Percentiles rank a stretch among this genome's conserved stretches.
Conservation (phyloP, 2,888 invertebrate genomes). For the Corbicula japonica region DNA sequence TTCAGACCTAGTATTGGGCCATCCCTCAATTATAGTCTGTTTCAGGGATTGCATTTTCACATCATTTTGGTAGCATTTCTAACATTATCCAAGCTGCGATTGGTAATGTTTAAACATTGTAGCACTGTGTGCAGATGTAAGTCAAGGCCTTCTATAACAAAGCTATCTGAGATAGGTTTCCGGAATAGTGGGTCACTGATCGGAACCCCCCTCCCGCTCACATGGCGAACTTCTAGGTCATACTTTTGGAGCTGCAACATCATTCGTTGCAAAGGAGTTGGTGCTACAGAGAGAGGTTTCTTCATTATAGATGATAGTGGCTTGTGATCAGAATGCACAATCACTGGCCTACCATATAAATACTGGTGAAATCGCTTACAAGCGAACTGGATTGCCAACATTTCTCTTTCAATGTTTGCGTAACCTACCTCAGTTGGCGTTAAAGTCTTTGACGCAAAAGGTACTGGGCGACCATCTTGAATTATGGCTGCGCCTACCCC, state of each 20-base stretch:
- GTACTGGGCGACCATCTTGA: too few relatives aligned
- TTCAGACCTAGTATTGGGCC: slow-evolving; percentile 39
- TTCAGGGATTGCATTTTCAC: slow-evolving; percentile 20
- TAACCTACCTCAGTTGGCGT: too few relatives aligned
- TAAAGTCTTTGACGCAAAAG: too few relatives aligned
- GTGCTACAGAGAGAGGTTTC: slow-evolving; percentile 38
- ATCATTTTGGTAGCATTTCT: slow-evolving; percentile 3
- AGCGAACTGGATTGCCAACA: slow-evolving; percentile 54
- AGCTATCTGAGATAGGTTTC: slow-evolving; percentile 43
- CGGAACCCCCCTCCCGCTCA: slow-evolving; percentile 30
- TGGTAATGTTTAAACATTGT: slow-evolving; percentile 6
- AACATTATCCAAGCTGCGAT: slow-evolving; percentile 13
- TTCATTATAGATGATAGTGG: slow-evolving; percentile 37
- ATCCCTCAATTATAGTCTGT: slow-evolving; percentile 44
- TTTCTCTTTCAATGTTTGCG: too few relatives aligned
- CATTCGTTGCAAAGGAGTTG: slow-evolving; percentile 53
- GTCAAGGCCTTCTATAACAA: slow-evolving; percentile 20
- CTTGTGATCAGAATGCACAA: slow-evolving; percentile 62
- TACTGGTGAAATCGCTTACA: slow-evolving; percentile 52
- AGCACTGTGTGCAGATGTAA: slow-evolving; percentile 45
- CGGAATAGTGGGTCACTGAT: slow-evolving; percentile 41
- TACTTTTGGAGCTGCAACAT: slow-evolving; percentile 41
- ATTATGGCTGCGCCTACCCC: too few relatives aligned
- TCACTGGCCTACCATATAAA: slow-evolving; percentile 50
- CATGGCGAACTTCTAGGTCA: slow-evolving; percentile 40